Evolutionary conservation across 2,797 vertebrate genomes (phyloP), one percentile per base, ranked within the genome.

Genomic region (Enoplosus armatus): DNA sequence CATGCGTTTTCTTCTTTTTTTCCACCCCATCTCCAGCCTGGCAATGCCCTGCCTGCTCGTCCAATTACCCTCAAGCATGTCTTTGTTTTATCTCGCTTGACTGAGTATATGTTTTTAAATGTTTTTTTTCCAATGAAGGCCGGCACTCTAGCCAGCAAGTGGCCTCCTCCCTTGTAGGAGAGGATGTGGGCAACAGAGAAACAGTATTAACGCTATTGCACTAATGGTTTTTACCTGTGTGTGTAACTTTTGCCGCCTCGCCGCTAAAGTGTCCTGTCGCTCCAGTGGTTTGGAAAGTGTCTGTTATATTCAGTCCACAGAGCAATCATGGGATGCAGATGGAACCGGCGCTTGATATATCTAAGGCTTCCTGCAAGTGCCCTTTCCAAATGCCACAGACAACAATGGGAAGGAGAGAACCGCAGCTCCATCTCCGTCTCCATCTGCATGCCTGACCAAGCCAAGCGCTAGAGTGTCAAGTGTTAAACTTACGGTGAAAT

Each of bases 371-470:
- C 79, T 84, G 73, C 77, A 63, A 82, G 75, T 93, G 93, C 84
- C 92, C 93, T 94, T 94, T 92, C 82, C 77, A 95, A 95, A 95
- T 95, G 94, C 91, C 94, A 95, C 82, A 80, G 88, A 92, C 87
- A 82, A 76, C 81, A 83, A 83, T 81, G 87, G 77, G 84, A 71
- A 61, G 81, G 75, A 85, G 58, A 51, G 80, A 89, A 76, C 16
- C 2, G 29, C 75, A 9, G 74, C 82, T 82, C 82, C 75, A 79
- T 84, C 79, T 89, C 85, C 81, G 43, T 84, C 75, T 80, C 85
- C 87, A 88, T 91, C 88, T 92, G 85, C 83, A 91, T 90, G 92
- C 90, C 86, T 87, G 91, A 91, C 89, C 90, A 86, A 87, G 66
- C 86, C 66, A 71, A 64, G 29, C 56, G 50, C 80, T 33, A 48